Evolutionary conservation across 1,140 invertebrate genomes (phyloP).

Genomic region (Solen grandis): DNA sequence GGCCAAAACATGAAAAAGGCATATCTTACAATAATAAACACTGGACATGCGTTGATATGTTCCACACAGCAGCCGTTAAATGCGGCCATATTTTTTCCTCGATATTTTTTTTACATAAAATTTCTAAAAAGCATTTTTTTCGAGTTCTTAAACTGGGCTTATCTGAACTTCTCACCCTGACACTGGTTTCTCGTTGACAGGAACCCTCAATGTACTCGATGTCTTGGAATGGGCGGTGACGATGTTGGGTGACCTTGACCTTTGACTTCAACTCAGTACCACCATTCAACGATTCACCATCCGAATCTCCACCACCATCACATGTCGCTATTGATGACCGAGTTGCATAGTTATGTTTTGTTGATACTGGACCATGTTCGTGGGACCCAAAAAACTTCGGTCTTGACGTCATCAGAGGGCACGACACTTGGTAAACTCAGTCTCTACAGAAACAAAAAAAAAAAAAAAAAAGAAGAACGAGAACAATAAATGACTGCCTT

Average conservation of each 20-base stretch:
- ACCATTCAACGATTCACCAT: conserved; percentile 45
- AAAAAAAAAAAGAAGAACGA: not conserved
- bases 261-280: conserved; percentile 53
- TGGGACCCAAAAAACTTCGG: no score
- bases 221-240: conserved; percentile 57
- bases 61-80: no score
- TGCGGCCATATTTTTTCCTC: no score
- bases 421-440: not conserved
- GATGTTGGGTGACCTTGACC: conserved; percentile 46
- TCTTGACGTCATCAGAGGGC: no score
- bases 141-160: conserved; percentile 41
- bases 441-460: not conserved
- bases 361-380: conserved; percentile 18
- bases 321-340: not conserved
- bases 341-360: conserved; percentile 16
- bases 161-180: conserved; percentile 47
- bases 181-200: conserved; percentile 58
- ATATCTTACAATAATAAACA: no score
- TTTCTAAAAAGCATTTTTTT: no score
- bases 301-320: conserved; percentile 30
- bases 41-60: no score
- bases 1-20: no score
- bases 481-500: no score
- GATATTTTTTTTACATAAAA: no score
- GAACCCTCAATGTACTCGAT: conserved; percentile 57